Conservation (phyloP, 1,140 invertebrate genomes). For the Sitophilus oryzae region DNA sequence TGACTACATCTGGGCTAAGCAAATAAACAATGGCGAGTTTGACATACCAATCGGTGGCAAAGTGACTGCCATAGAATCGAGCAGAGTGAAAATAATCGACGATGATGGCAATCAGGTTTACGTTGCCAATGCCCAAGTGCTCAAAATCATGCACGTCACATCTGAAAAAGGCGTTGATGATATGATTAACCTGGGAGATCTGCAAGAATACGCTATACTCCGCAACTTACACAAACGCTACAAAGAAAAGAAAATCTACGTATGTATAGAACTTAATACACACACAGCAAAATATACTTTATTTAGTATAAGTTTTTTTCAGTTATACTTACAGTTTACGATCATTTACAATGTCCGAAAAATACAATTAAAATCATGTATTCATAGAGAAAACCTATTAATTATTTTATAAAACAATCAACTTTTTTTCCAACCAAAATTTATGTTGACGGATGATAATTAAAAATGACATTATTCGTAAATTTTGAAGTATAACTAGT, state of each 20-base stretch:
- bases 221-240: slow-evolving; percentile 89
- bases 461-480: too few species aligned
- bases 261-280: slow-evolving; percentile 48
- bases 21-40: slow-evolving; percentile 64
- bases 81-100: slow-evolving; percentile 69
- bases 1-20: slow-evolving; percentile 83
- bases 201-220: slow-evolving; percentile 88
- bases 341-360: too few species aligned
- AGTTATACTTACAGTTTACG: too few species aligned
- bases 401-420: too few species aligned
- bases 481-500: too few species aligned
- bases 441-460: too few species aligned
- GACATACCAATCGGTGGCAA: slow-evolving; percentile 77
- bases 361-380: too few species aligned
- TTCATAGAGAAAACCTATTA: too few species aligned
- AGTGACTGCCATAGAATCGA: slow-evolving; percentile 70
- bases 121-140: slow-evolving; percentile 50
- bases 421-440: too few species aligned
- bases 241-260: slow-evolving; percentile 83
- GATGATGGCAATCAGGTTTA: slow-evolving; percentile 67
- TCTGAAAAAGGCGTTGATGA: slow-evolving; percentile 85
- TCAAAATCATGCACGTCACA: slow-evolving; percentile 81
- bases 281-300: too few species aligned
- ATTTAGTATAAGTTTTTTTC: too few species aligned
- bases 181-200: slow-evolving; percentile 88